Evolutionary conservation across 53 echinoderm and acorn worm species (phyloP), one percentile per base, ranked within the genome.

Genomic region (Stichopus horrens): DNA sequence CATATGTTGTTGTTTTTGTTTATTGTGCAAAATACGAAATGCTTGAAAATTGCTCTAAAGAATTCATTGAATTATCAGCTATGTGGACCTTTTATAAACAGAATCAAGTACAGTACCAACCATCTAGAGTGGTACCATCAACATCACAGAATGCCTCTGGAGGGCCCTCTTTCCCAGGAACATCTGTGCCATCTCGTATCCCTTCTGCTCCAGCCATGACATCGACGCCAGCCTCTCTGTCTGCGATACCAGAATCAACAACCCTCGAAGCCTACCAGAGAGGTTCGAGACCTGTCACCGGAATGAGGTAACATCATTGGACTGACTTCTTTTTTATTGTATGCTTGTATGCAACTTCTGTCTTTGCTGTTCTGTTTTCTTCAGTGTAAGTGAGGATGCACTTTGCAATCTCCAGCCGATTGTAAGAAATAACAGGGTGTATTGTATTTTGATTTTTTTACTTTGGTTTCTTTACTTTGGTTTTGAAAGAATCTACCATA

Each of bases 81-180:
- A 37, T 37, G 37, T 37, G 37, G 37, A 37, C 37, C 2, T 37
- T 37, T 37, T 71, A 9, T 21, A 3, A 22, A 22, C 9, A 85
- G 85, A 85, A 66, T 5, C 85, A 85, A 16, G 67, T 85, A 52
- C 85, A 85, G 89, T 71, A 86, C 86, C 89, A 92, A 86, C 57
- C 89, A 67, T 22, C 92, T 89, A 63, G 80, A 52, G 22, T 56
- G 21, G n/a, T 55, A 18, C 55, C 79, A 51, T 18, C 54, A 54
- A 52, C 79, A 53, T 63, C 16, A 16, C 81, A 81, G 81, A 81
- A 53, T 81, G 56, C 81, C 58, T 71, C 71, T 16, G 77, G 77
- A 0, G 54, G 21, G 11, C 23, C 0, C 7, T 21, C 75, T 9
- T 23, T 51, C 75, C 66, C 71, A 85, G 23, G 23, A 4, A 10